Evolutionary conservation across 1,140 invertebrate genomes (phyloP).

Genomic region (Drosophila serrata): DNA sequence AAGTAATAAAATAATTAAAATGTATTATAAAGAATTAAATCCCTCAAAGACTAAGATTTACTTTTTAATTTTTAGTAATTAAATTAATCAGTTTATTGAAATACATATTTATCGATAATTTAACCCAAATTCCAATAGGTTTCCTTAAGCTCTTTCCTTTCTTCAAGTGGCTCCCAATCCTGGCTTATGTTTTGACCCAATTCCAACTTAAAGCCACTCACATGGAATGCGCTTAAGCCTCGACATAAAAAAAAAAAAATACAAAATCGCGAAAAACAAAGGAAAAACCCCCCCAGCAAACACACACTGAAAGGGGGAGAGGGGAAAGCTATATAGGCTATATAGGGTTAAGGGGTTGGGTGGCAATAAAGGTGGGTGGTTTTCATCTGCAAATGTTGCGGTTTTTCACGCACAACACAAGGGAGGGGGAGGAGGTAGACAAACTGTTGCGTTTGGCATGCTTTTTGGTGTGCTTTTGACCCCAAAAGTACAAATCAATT

Average conservation of each 20-base stretch:
- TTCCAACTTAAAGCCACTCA: conserved; percentile 37
- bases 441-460: conserved; percentile 72
- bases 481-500: conserved; percentile 84
- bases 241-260: conserved; percentile 12
- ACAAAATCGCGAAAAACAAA: conserved; percentile 23
- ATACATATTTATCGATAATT: not conserved
- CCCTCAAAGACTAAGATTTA: too few relatives aligned
- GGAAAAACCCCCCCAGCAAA: not conserved
- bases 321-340: not conserved
- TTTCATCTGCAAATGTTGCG: conserved; percentile 62
- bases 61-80: too few relatives aligned
- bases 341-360: conserved; percentile 10
- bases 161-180: conserved; percentile 7
- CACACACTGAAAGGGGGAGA: conserved; percentile 5
- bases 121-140: not conserved
- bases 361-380: conserved; percentile 7
- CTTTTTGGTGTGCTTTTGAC: conserved; percentile 66
- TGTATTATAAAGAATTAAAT: too few relatives aligned
- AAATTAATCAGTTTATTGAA: too few relatives aligned
- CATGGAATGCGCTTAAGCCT: conserved; percentile 10
- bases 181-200: conserved; percentile 26
- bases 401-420: conserved; percentile 54
- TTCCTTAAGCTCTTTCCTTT: not conserved
- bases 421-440: conserved; percentile 13
- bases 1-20: too few relatives aligned